Base-by-base conservation (phyloP, 2,113 vertebrate genomes). In the Guaruba guarouba region DNA sequence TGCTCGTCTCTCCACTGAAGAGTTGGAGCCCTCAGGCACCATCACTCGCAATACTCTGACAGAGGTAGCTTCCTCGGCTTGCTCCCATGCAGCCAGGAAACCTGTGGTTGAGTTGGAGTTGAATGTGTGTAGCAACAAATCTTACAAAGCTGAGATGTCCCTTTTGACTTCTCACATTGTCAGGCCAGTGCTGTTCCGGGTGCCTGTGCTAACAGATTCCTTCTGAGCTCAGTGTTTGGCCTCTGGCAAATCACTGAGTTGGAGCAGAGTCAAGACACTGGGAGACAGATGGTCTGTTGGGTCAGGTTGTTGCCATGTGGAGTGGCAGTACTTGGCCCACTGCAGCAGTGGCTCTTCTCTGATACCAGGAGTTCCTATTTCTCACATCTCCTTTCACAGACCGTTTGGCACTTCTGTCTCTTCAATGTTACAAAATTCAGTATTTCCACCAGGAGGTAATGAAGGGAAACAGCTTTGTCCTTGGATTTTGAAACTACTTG, bases 401-500 rank as follows among this genome's bases (percentile, higher is more conserved):
- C 55, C 17, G 44, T 49, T 79, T 61, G 67, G 54, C 27, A 41
- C 17, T 20, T 73, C 33, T 66, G 4, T 74, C 18, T 75, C 31
- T 82, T 79, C 52, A 68, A 29, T 73, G n/a, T 25, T 76, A 86
- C 43, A 61, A 95, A 92, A 63, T 69, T 31, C 62, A 84, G 83
- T 57, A 23, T 93, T 95, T 92, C 22, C 46, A 80, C 75, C 82
- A 74, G 95, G 81, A 94, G 22, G 8, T 71, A 85, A 77, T 82
- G 90, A 91, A 91, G 67, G 70, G 70, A 95, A 91, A 63, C 67
- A 35, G 25, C 94, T 91, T 95, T 93, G 39, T 82, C 81, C 75
- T 87, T 93, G 94, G 78, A 94, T 80, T 91, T 95, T 88, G 90
- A 93, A 75, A 77, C 78, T 52, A 10, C 91, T 59, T 76, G 95